Evolutionary conservation across 2,888 invertebrate species (phyloP).

Genomic region (Agapostemon virescens): DNA sequence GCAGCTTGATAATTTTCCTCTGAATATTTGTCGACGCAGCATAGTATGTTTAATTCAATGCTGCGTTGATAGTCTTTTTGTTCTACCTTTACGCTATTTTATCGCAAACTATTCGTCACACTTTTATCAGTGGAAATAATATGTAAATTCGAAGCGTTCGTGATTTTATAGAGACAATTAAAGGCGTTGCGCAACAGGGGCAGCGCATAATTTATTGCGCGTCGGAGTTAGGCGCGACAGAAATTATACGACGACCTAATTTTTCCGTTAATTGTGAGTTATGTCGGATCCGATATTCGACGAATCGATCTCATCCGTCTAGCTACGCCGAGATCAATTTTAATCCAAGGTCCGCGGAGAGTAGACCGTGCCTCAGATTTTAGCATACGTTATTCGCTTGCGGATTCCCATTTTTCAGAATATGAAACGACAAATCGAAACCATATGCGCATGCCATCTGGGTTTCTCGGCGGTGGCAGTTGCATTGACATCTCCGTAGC

Average conservation of each 20-base stretch:
- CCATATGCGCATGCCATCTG: slow-evolving; percentile 5
- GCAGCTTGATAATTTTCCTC: neutral
- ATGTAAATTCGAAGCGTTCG: neutral
- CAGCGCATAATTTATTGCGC: neutral
- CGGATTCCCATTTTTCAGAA: slow-evolving; percentile 2
- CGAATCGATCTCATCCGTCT: neutral
- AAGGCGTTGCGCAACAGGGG: neutral
- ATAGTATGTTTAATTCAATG: neutral
- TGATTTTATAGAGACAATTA: neutral
- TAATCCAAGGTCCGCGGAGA: neutral
- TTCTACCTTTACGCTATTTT: neutral
- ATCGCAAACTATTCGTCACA: neutral
- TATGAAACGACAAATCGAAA: neutral
- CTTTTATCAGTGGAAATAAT: neutral
- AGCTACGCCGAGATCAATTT: neutral
- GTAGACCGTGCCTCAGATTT: neutral
- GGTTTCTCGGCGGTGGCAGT: neutral
- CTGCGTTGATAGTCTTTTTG: neutral
- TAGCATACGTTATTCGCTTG: neutral
- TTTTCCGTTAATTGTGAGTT: neutral
- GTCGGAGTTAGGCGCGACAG: neutral
- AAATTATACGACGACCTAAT: neutral
- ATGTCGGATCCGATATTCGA: neutral
- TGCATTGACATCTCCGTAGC: neutral
- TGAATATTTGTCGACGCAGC: neutral